phyloP scores from a whole-genome alignment of 2,113 vertebrate species.

The Sinosuthora webbiana region DNA sequence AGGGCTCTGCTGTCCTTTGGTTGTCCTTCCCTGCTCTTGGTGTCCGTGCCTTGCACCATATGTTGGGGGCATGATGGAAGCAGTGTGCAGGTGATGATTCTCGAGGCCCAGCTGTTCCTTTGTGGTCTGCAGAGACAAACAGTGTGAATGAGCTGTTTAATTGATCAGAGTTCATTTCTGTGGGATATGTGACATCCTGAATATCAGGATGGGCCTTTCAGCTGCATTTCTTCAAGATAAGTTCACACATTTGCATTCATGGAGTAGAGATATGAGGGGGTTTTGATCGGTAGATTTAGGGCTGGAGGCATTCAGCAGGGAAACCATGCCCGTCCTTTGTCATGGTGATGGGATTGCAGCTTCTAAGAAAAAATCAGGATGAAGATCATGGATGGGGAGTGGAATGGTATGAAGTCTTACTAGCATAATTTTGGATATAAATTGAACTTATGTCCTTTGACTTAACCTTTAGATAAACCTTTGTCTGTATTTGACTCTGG shows the following conservation, averaged over 20 bases:
- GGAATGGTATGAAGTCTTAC: neutral
- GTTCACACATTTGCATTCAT: neutral
- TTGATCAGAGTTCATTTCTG: neutral
- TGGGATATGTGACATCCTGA: neutral
- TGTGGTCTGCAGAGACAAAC: slow-evolving; percentile 11
- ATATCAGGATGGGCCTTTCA: neutral
- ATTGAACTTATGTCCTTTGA: neutral
- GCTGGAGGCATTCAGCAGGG: neutral
- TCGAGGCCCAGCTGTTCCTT: slow-evolving; percentile 1
- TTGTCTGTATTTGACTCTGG: neutral
- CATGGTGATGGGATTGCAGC: neutral
- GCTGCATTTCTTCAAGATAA: neutral
- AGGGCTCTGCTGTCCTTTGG: neutral
- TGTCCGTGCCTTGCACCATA: neutral
- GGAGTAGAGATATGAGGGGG: neutral
- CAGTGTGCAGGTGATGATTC: neutral
- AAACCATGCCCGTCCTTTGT: neutral
- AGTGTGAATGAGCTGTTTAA: slow-evolving; percentile 29
- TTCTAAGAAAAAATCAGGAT: neutral
- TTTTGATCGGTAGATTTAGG: neutral
- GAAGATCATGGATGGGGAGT: neutral
- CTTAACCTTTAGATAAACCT: neutral
- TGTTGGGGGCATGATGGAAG: neutral
- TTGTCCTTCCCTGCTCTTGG: neutral
- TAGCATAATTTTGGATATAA: neutral